These are phyloP conservation scores for Aplodontia rufa DNA, from an alignment of 2,113 vertebrate genomes.

Conservation along the genomic window DNA sequence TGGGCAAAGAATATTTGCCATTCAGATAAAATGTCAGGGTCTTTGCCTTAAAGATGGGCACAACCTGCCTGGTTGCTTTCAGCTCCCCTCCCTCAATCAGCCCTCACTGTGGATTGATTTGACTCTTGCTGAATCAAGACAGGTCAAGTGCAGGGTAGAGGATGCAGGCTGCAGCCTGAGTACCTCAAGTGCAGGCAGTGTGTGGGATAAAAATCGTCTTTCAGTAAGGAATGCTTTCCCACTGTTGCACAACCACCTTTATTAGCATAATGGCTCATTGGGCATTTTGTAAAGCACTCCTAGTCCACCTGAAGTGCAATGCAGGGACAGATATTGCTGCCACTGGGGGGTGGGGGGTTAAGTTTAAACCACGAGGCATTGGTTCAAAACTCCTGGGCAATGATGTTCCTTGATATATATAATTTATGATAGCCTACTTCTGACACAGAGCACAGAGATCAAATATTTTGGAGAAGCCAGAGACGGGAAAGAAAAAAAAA, in stretches of 20 bases:
- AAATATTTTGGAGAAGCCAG: slow-evolving; percentile 62
- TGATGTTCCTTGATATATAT: slow-evolving; percentile 69
- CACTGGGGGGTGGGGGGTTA: neutral
- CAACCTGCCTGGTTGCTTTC: accelerated
- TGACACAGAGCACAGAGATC: slow-evolving; percentile 63
- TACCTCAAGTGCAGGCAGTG: neutral
- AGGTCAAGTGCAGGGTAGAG: neutral
- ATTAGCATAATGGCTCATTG: neutral
- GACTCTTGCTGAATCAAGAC: neutral
- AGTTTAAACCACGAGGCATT: slow-evolving; percentile 65
- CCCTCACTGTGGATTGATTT: neutral
- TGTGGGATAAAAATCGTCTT: neutral
- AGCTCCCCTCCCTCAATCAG: neutral
- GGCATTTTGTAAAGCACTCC: neutral
- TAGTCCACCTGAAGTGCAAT: slow-evolving; percentile 6
- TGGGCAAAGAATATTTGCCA: neutral
- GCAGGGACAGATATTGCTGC: neutral
- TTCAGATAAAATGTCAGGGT: neutral
- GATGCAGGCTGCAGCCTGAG: neutral
- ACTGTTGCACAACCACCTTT: neutral
- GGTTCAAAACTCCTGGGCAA: slow-evolving; percentile 67
- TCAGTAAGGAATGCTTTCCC: neutral
- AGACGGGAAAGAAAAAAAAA: neutral
- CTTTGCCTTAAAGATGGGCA: neutral
- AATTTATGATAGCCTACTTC: slow-evolving; percentile 76